Evolutionary conservation across 37 sponge, comb jelly and placozoan genomes (phyloP), one percentile per base, ranked within the genome.

Genomic region (Hexactinellida sp.): DNA sequence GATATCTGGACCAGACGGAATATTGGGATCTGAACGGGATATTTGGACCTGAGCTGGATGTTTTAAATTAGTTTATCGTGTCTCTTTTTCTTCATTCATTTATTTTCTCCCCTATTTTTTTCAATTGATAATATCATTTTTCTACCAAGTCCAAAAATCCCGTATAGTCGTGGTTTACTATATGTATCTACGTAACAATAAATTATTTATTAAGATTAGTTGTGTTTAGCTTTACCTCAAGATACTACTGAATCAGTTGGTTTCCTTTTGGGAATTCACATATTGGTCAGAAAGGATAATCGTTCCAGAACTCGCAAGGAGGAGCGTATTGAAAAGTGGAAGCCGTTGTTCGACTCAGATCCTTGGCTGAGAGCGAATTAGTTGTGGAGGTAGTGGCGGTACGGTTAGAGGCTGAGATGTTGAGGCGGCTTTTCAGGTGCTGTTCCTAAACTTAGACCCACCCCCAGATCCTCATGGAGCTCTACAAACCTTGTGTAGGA

Each of bases 401-500:
- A 28, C 76, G 13, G 3, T 63, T n/a, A 28, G 76, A 63, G 76
- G 13, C 76, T n/a, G 76, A 32, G 76, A 63, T n/a, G 34, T 63
- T 10, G 28, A 63, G 13, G 76, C 76, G 34, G 76, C 76, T n/a
- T 63, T 63, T 23, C 19, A 10, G 34, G 76, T 63, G 30, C 13
- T 63, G 76, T 21, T 63, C 76, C 76, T 25, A n/a, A 63, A 63
- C 76, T 23, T 63, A 63, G 25, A 63, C 76, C 76, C 76, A 23
- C 76, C 76, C 76, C 76, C 76, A n/a, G 76, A 63, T 23, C 76
- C 25, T 21, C 30, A 63, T 63, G 19, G 76, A 63, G 76, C 76
- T 7, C 30, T 63, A 63, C 76, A n/a, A 63, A 63, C 76, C n/a
- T 63, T 63, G 30, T 63, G 76, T n/a, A 63, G 76, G 76, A 25